phyloP scores from a whole-genome alignment of 2,113 vertebrate species.

The Crocuta crocuta region DNA sequence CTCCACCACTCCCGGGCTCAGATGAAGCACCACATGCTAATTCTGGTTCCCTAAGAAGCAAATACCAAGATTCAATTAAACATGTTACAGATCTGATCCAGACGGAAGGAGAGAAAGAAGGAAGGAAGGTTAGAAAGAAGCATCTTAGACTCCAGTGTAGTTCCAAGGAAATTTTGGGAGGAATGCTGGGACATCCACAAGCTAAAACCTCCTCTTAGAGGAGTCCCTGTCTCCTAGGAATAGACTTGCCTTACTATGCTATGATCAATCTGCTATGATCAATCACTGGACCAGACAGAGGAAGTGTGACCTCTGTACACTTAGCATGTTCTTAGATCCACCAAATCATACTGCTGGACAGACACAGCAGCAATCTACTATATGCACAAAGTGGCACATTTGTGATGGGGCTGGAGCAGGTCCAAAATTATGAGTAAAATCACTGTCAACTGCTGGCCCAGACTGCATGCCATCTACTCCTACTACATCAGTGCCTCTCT shows the following conservation, averaged over 20 bases:
- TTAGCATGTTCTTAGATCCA: background rate
- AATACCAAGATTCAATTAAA: background rate
- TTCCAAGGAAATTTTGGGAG: background rate
- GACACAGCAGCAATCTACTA: background rate
- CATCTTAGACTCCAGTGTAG: background rate
- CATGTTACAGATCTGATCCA: background rate
- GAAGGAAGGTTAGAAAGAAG: background rate
- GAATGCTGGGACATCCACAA: background rate
- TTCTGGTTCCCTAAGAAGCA: background rate
- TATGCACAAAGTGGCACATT: background rate
- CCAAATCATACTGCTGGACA: background rate
- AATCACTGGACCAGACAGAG: background rate
- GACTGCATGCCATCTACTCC: background rate
- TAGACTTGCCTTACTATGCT: background rate
- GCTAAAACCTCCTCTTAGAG: background rate
- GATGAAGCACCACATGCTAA: background rate
- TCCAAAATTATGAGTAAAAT: conserved; percentile 31
- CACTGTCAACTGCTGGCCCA: background rate
- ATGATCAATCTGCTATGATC: background rate
- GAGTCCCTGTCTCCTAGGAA: background rate
- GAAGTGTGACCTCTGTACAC: background rate
- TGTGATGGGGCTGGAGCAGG: background rate
- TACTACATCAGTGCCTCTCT: background rate
- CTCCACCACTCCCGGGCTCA: background rate
- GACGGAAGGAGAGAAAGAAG: background rate